phyloP scores from a whole-genome alignment of 2,797 vertebrate genomes.

The Avahi laniger region DNA sequence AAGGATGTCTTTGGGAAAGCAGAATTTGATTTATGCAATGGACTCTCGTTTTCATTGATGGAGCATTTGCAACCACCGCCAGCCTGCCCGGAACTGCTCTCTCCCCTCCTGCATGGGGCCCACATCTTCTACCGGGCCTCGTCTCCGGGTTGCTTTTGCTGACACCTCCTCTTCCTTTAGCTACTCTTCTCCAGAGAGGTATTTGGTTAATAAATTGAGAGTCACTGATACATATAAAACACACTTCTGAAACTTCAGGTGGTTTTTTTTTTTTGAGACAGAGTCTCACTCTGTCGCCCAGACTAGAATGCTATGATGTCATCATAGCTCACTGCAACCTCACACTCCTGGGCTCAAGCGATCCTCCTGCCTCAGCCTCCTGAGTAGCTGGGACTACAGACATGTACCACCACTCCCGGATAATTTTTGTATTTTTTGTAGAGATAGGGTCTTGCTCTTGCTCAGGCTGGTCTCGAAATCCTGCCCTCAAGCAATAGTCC shows the following conservation, averaged over 20 bases:
- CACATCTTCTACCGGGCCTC: not conserved
- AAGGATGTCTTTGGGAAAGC: not conserved
- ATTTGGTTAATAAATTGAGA: not conserved
- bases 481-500: not conserved
- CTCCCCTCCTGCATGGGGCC: not conserved
- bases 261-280: too few relatives aligned
- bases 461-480: not conserved
- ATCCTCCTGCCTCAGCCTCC: too few relatives aligned
- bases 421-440: too few relatives aligned
- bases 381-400: too few relatives aligned
- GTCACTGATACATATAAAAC: not conserved
- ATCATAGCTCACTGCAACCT: too few relatives aligned
- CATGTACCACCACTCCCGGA: accelerated
- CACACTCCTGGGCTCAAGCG: too few relatives aligned
- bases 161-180: not conserved
- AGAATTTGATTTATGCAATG: not conserved
- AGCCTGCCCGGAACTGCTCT: accelerated
- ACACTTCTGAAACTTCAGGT: not conserved
- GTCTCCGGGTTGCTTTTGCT: not conserved
- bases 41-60: not conserved
- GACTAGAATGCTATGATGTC: too few relatives aligned
- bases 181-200: not conserved
- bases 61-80: not conserved
- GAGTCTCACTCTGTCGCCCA: too few relatives aligned
- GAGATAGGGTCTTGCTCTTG: not conserved